Base-by-base conservation (phyloP, 2,113 vertebrate species). In the Girardinichthys multiradiatus region DNA sequence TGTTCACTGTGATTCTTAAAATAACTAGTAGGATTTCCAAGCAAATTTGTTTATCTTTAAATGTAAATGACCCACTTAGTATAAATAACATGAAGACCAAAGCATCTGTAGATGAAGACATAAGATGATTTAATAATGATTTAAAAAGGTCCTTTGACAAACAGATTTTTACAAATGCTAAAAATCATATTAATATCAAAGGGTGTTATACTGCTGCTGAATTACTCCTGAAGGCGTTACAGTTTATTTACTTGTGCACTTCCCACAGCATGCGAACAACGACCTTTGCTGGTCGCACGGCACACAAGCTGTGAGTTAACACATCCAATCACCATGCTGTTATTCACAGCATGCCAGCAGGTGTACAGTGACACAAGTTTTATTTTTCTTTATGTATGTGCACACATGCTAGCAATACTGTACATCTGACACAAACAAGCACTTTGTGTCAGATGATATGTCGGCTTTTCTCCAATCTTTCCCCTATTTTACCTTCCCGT, bases 211-310 rank as follows among this genome's bases (percentile, higher is more conserved):
- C 39, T 66, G 48, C 76, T 21, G 57, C 14, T 73, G 76, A 21
- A 68, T 63, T 70, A 1, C 30, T 70, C 27, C 77, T 77, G 77
- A 76, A n/a, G 70, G 28, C 66, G 65, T 65, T 48, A 30, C 77
- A 69, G 33, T 37, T 13, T 89, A 85, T 89, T 90, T 86, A 67
- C 80, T 63, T 33, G 51, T 63, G 74, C 80, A 78, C 86, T 82
- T 85, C 83, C 80, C 81, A 79, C 88, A 80, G 64, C 70, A 82
- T 66, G 76, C 74, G 82, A 24, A 62, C 29, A 69, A 62, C 57
- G 80, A 82, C 83, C 85, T 86, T 86, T 67, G 76, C 33, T n/a
- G n/a, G 64, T 63, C 29, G 74, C 29, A 1, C 68, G 15, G 42
- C 66, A 69, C 68, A 72, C 78, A 79, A 65, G 70, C 79, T 85